A percentile compares a stretch with the other conserved stretches of the same genome.
Evolutionary conservation across 2,888 invertebrate species (phyloP).

Genomic region (Andrena fulva): DNA sequence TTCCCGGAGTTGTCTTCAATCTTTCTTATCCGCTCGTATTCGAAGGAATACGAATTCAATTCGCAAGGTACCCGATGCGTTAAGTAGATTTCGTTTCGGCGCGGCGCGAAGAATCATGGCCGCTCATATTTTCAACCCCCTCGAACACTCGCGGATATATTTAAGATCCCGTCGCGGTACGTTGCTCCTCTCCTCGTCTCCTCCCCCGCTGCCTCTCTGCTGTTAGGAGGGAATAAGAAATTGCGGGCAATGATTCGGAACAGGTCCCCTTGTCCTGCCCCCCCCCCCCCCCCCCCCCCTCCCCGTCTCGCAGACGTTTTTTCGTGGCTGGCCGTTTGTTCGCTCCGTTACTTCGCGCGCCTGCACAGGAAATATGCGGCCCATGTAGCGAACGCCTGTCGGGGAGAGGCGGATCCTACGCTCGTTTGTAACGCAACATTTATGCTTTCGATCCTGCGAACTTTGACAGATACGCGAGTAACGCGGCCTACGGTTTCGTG

Average conservation of each 20-base stretch:
- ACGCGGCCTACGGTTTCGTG: neutral
- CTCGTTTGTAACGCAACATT: slow-evolving; percentile 65
- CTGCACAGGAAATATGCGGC: slow-evolving; percentile 59
- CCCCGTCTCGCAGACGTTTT: slow-evolving; percentile 38
- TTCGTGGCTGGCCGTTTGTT: slow-evolving; percentile 58
- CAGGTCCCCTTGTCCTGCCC: slow-evolving; percentile 39
- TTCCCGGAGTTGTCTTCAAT: too few species aligned
- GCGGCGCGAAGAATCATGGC: too few species aligned
- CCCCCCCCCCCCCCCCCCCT: neutral
- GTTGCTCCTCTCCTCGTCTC: slow-evolving; percentile 2
- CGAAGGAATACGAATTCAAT: neutral
- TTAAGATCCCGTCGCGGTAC: slow-evolving; percentile 24
- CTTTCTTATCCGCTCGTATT: neutral
- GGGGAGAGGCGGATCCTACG: slow-evolving; percentile 33
- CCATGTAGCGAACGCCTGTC: slow-evolving; percentile 44
- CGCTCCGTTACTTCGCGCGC: slow-evolving; percentile 53
- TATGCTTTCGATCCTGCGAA: slow-evolving; percentile 46
- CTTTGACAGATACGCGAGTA: slow-evolving; percentile 6
- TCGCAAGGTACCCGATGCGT: too few species aligned
- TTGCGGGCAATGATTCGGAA: slow-evolving; percentile 69
- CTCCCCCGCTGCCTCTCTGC: slow-evolving; percentile 8
- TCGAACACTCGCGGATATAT: slow-evolving; percentile 27
- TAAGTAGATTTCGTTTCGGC: neutral
- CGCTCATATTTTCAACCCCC: slow-evolving; percentile 28
- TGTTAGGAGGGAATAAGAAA: slow-evolving; percentile 66